A percentile compares a stretch with the other conserved stretches of the same genome.
These are phyloP conservation scores for Ophion costatus DNA, from an alignment of 2,888 invertebrate species.

Conservation along the genomic window DNA sequence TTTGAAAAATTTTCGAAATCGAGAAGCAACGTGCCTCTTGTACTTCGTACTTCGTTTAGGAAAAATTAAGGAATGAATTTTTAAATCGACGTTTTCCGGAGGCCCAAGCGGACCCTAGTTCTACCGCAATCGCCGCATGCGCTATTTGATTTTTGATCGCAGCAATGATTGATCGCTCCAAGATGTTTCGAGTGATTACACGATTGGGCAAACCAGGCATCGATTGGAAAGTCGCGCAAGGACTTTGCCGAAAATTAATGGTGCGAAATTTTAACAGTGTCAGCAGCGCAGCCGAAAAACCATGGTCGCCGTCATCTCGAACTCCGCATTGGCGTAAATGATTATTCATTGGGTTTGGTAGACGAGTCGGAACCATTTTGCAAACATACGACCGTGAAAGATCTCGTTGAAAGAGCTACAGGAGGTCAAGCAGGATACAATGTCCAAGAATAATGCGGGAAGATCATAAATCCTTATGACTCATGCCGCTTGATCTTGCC, in stretches of 20 bases:
- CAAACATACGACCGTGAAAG: neutral
- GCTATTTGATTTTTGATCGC: neutral
- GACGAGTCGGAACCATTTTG: neutral
- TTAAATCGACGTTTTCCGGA: no score
- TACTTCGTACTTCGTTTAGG: no score
- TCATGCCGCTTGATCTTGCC: conserved; percentile 22
- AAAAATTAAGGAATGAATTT: no score
- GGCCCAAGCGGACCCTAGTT: no score
- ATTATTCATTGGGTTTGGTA: neutral
- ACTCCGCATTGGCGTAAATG: no score
- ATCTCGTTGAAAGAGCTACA: conserved; percentile 8
- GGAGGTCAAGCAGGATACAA: conserved; percentile 17
- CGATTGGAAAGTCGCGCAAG: conserved; percentile 9
- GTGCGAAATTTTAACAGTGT: neutral
- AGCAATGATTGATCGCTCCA: neutral
- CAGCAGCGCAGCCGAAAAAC: no score
- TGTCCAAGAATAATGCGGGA: conserved; percentile 4
- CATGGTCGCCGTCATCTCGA: no score
- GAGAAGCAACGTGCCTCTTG: no score
- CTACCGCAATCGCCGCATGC: no score
- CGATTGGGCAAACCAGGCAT: neutral
- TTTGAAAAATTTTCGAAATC: no score
- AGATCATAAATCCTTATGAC: conserved; percentile 47
- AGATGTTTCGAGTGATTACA: neutral
- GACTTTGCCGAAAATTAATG: conserved; percentile 8